Percentiles rank a stretch among this genome's conserved stretches.
These are phyloP conservation scores for Heterohyrax brucei DNA, from an alignment of 2,797 vertebrate genomes.

Conservation along the genomic window DNA sequence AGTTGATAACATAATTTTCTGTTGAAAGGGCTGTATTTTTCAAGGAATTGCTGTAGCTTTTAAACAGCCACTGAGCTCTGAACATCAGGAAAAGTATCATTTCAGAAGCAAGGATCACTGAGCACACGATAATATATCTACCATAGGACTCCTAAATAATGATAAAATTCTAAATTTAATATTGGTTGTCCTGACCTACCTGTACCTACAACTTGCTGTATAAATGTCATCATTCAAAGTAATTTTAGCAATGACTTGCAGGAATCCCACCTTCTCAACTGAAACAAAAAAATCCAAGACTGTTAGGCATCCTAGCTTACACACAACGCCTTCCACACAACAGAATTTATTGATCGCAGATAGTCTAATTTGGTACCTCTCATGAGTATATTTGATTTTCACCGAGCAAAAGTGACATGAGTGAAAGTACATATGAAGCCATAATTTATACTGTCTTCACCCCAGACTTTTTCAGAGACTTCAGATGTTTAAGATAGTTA, in stretches of 20 bases:
- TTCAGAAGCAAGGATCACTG: slow-evolving; percentile 46
- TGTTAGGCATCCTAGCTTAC: not conserved
- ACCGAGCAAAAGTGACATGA: slow-evolving; percentile 9
- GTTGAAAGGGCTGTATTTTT: slow-evolving; percentile 39
- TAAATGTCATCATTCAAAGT: slow-evolving; percentile 40
- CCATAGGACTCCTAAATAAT: not conserved
- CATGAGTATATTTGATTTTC: slow-evolving; percentile 43
- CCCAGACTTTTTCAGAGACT: not conserved
- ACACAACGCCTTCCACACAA: not conserved
- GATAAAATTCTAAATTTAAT: slow-evolving; percentile 51
- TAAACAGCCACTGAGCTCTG: not conserved
- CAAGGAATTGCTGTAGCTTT: not conserved
- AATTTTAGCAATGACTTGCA: slow-evolving; percentile 28
- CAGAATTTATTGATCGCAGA: not conserved
- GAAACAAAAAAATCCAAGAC: not conserved
- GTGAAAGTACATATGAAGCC: not conserved
- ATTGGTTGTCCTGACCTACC: not conserved
- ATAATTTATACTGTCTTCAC: not conserved
- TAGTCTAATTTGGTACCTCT: not conserved
- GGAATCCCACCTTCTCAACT: not conserved
- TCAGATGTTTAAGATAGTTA: not conserved
- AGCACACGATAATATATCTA: not conserved
- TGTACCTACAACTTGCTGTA: not conserved
- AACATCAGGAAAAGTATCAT: slow-evolving; percentile 7
- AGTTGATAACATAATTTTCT: slow-evolving; percentile 60